Evolutionary conservation across 2,888 invertebrate genomes (phyloP), one percentile per base, ranked within the genome.

Genomic region (Drosophila meridionalis): DNA sequence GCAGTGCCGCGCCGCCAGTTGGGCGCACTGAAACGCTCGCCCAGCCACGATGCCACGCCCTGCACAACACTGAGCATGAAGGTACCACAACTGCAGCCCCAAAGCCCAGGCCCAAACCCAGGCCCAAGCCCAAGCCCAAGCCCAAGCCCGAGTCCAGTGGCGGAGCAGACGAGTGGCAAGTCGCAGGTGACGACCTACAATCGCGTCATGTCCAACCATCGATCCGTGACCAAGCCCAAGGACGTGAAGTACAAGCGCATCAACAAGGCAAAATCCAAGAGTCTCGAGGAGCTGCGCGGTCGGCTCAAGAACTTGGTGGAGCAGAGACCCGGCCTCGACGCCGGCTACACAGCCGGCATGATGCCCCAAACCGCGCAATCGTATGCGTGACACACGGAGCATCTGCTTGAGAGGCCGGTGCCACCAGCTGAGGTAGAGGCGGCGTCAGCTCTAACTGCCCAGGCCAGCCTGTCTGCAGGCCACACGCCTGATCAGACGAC

Each of bases 171-270:
- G 36, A 82, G 74, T n/a, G 80, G 70, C 9, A 88, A 89, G 59
- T 77, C 82, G 88, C 96, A 95, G 72, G 96, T 97, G 58, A 96
- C 96, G 14, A 96, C 96, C 2, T 97, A 96, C 93, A 97, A 97
- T 93, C 94, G 97, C 80, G 97, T 97, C 67, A 97, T 97, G 97
- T 97, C 97, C 53, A 97, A 97, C 93, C 97, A 98, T 92, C 94
- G 97, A 76, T 97, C 97, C 60, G 97, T 98, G 59, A 97, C 97
- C 6, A 97, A 97, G 92, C 97, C 97, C 77, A 97, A 97, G 94
- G 97, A 98, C 92, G 97, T 97, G 40, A 97, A 97, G 93, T 97
- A 97, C 94, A 97, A 97, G 92, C 95, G 97, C 90, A 97, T 97
- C 92, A 97, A 97, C 92, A 97, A 97, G 92, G 97, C 97, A 6